Evolutionary conservation across 2,797 vertebrate genomes (phyloP).

Genomic region (Adrianichthys oophorus): DNA sequence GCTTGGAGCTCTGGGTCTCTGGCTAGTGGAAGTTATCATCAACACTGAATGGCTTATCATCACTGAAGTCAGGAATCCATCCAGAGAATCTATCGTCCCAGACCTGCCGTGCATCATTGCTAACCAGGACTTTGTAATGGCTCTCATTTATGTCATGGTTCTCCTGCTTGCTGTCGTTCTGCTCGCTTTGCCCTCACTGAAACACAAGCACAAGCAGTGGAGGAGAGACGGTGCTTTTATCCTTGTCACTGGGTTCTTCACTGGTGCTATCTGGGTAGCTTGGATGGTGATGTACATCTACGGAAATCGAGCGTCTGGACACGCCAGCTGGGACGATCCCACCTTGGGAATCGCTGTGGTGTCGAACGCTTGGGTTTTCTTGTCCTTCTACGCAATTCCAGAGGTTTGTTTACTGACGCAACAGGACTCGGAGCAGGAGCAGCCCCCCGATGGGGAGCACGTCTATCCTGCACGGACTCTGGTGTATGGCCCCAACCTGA

Average conservation of each 20-base stretch:
- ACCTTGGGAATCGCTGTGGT: constrained; percentile 87
- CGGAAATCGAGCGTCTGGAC: constrained; percentile 70
- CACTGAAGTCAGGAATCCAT: constrained; percentile 70
- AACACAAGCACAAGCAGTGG: constrained; percentile 81
- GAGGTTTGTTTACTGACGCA: constrained; percentile 85
- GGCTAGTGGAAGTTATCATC: constrained; percentile 89
- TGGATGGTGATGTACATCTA: constrained; percentile 89
- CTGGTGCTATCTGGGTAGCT: constrained; percentile 83
- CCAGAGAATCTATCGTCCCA: accelerated
- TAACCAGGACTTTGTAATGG: constrained; percentile 88
- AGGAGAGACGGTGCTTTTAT: constrained; percentile 81
- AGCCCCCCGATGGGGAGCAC: constrained; percentile 74
- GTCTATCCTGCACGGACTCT: constrained; percentile 82
- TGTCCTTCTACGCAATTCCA: constrained; percentile 86
- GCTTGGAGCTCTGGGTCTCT: constrained; percentile 78
- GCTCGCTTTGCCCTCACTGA: constrained; percentile 73
- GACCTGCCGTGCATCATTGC: constrained; percentile 75
- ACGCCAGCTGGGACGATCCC: constrained; percentile 85
- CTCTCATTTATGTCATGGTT: constrained; percentile 89
- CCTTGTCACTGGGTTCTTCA: constrained; percentile 79
- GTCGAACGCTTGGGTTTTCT: constrained; percentile 84
- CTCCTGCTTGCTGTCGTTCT: constrained; percentile 79
- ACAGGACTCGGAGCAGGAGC: constrained; percentile 57
- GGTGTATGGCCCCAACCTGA: constrained; percentile 85
- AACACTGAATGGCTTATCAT: constrained; percentile 91